These are phyloP conservation scores for Pocillopora grandis DNA, from an alignment of 92 coral and sea anemone species.

Conservation along the genomic window DNA sequence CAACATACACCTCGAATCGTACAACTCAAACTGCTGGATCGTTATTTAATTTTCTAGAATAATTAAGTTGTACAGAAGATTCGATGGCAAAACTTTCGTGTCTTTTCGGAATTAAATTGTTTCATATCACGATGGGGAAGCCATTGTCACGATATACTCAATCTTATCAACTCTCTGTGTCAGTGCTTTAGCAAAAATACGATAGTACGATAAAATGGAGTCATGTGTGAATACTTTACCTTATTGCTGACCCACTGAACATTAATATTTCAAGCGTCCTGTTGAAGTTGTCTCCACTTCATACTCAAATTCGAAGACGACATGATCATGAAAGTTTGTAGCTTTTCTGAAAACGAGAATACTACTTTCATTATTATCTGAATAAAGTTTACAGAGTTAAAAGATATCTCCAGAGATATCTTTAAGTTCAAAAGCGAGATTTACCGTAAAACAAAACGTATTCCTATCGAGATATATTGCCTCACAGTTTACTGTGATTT, in stretches of 20 bases:
- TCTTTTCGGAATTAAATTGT: constrained; percentile 5
- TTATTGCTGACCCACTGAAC: background rate
- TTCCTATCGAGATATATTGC: no score
- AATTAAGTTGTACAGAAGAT: constrained; percentile 19
- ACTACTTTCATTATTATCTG: background rate
- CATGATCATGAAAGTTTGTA: background rate
- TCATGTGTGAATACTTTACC: background rate
- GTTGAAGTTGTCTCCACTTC: background rate
- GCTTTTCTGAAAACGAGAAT: background rate
- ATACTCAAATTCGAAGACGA: background rate
- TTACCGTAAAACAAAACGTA: no score
- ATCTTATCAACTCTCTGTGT: background rate
- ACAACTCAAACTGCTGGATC: constrained; percentile 32
- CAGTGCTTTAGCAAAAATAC: background rate
- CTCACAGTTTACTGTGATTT: background rate
- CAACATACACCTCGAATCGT: constrained; percentile 15
- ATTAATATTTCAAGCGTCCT: constrained; percentile 34
- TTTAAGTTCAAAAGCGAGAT: no score
- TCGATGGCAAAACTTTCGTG: background rate
- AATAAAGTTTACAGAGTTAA: no score
- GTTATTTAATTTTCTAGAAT: constrained; percentile 26
- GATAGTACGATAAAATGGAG: background rate
- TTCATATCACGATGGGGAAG: background rate
- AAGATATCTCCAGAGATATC: no score
- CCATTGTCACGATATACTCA: background rate